These are phyloP conservation scores for Myioborus miniatus DNA, from an alignment of 2,797 vertebrate species.

Conservation along the genomic window DNA sequence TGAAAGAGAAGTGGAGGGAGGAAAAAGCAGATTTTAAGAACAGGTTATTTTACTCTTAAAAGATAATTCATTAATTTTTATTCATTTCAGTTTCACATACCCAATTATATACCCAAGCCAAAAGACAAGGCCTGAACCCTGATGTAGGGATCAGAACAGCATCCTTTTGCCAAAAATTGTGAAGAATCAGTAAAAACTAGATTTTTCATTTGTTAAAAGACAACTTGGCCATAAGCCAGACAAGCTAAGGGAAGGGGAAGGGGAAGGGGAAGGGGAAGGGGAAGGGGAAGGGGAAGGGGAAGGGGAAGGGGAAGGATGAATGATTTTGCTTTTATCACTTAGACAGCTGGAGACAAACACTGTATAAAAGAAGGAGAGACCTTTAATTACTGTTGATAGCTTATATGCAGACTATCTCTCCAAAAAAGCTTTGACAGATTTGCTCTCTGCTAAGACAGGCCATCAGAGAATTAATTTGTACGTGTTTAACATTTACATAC, in stretches of 20 bases:
- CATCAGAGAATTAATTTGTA: conserved; percentile 3
- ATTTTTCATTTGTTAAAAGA: neutral
- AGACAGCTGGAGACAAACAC: neutral
- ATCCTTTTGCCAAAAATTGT: neutral
- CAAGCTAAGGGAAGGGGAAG: neutral
- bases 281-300: too few species aligned
- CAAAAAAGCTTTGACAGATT: neutral
- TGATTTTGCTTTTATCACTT: neutral
- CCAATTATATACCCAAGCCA: neutral
- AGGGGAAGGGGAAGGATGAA: too few species aligned
- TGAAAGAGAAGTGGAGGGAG: neutral
- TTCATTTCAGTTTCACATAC: neutral
- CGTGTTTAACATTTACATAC: conserved; percentile 28
- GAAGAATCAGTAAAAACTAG: neutral
- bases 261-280: too few species aligned
- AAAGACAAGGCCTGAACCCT: neutral
- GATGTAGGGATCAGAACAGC: neutral
- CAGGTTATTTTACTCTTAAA: neutral
- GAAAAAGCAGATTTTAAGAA: neutral
- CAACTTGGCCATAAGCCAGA: neutral
- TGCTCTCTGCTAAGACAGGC: neutral
- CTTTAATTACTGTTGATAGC: neutral
- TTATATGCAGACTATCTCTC: neutral
- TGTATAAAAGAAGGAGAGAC: neutral
- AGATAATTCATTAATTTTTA: neutral